Base-by-base conservation (phyloP, 2,888 invertebrate species). In the Thymelicus sylvestris region DNA sequence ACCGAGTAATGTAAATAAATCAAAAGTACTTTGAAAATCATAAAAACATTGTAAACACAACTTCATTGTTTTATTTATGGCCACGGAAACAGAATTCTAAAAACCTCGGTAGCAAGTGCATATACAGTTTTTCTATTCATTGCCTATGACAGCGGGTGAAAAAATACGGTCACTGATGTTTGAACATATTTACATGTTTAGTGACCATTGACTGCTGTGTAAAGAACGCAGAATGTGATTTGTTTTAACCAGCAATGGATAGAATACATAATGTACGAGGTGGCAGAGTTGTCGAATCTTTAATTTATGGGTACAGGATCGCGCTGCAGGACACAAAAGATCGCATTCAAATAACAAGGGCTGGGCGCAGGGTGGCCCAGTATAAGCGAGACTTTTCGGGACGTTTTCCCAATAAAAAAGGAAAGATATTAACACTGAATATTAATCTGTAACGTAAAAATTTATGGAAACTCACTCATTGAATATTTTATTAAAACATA, bases 241-340 rank as follows among this genome's bases (percentile, higher is more conserved):
- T 5, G n/a, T 19, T 5, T 6, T 10, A 31, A 24, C 24, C 41
- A 52, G 70, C 65, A 70, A 70, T 65, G 70, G 59, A 60, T 50
- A 15, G 0, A 13, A 15, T 41, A 39, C 70, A 60, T 44, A 38
- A 60, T 65, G 65, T 74, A 79, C 63, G 74, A 75, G 77, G 78
- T 76, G 79, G 77, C 75, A 76, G 76, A 73, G 77, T 72, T 70
- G 74, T 77, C 75, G 75, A 73, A 71, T 65, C 69, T 63, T 75
- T 75, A 75, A 80, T 86, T 84, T 86, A 83, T 83, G 83, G 83
- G 81, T 85, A 79, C 79, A 77, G 77, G 79, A 80, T 74, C 79
- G 83, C 90, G 75, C 90, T 77, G 85, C 90, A 84, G 90, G 91
- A 89, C 82, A 82, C 84, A 83, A 84, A 69, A 69, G 69, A 69